Percentiles rank a stretch among this genome's conserved stretches.
Conservation (phyloP, 1,140 invertebrate genomes). For the Hirudo medicinalis region DNA sequence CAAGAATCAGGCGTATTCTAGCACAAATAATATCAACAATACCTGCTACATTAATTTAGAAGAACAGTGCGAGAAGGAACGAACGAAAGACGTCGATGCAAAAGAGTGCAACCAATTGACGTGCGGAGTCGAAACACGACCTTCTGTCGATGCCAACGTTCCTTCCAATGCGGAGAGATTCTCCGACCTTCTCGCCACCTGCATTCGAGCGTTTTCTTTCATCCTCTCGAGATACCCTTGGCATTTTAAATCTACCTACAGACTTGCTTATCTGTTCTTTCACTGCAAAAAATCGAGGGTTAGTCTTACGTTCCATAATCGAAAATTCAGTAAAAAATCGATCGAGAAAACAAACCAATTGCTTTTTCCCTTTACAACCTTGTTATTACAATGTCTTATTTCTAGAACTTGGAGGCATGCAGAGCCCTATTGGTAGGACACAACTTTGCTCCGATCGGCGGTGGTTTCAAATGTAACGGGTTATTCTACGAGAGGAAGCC, state of each 20-base stretch:
- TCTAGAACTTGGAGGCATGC: conserved; percentile 34
- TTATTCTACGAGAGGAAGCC: conserved; percentile 70
- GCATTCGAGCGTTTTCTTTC: conserved; percentile 63
- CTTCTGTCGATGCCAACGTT: conserved; percentile 6
- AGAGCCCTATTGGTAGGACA: conserved; percentile 36
- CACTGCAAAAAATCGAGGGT: conserved; percentile 49
- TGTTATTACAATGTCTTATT: conserved; percentile 16
- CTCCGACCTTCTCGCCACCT: conserved; percentile 40
- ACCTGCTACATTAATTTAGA: too few relatives aligned
- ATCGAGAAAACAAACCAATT: too few relatives aligned
- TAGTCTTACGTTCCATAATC: conserved; percentile 10
- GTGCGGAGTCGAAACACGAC: too few relatives aligned
- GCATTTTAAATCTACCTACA: conserved; percentile 82
- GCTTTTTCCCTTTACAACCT: too few relatives aligned
- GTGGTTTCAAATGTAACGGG: conserved; percentile 48
- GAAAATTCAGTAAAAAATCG: background rate
- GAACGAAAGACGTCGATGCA: too few relatives aligned
- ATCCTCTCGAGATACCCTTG: conserved; percentile 70
- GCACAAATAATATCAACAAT: too few relatives aligned
- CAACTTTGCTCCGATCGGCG: conserved; percentile 28
- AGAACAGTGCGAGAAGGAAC: too few relatives aligned
- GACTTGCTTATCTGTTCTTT: conserved; percentile 69
- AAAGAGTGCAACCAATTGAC: too few relatives aligned
- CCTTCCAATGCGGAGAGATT: conserved; percentile 36
- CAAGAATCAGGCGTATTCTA: too few relatives aligned